phyloP scores from a whole-genome alignment of 2,113 vertebrate genomes.

The Egretta garzetta region DNA sequence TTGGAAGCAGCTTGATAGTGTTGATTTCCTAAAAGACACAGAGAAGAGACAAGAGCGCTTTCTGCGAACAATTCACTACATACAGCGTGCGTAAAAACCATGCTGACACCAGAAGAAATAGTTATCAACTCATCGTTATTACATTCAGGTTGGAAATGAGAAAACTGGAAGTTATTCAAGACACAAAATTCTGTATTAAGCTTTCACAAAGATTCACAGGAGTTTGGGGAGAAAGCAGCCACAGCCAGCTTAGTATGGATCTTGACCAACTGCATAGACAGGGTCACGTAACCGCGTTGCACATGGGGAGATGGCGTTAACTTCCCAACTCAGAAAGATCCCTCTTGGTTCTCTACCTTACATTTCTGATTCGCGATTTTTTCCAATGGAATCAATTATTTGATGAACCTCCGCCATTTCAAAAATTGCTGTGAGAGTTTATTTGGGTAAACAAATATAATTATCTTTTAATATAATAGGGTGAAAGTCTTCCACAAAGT shows the following conservation, averaged over 20 bases:
- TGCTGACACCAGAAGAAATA: not conserved
- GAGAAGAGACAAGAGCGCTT: fast-evolving
- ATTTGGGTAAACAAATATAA: not conserved
- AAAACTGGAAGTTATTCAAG: not conserved
- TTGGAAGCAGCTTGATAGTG: not conserved
- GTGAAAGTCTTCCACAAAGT: not conserved
- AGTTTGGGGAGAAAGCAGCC: not conserved
- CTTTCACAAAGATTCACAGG: not conserved
- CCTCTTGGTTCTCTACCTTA: not conserved
- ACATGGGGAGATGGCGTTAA: not conserved
- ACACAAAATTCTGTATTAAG: not conserved
- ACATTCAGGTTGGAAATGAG: not conserved
- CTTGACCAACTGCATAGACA: not conserved
- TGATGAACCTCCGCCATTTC: not conserved
- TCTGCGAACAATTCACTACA: not conserved
- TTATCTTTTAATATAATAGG: not conserved
- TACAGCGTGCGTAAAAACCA: not conserved
- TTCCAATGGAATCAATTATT: not conserved
- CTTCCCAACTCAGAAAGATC: not conserved
- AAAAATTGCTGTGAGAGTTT: not conserved
- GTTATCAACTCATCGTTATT: not conserved
- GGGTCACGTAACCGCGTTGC: fast-evolving
- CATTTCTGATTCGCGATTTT: not conserved
- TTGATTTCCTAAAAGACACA: not conserved
- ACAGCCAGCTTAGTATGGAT: not conserved